Evolutionary conservation across 2,797 vertebrate genomes (phyloP).

Genomic region (Sebastes wilsoni): DNA sequence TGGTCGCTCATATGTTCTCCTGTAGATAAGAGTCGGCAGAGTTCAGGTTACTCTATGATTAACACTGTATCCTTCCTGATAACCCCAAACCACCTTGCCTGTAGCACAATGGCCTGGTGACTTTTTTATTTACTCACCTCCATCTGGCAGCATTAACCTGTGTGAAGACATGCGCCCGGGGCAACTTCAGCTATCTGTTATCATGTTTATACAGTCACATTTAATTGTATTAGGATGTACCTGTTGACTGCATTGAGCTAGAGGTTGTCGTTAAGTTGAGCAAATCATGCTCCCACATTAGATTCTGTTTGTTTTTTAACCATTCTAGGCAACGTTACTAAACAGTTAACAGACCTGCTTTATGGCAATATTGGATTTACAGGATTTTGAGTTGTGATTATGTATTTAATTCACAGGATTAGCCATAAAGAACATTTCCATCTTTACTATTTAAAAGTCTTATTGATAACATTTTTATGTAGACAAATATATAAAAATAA

Average conservation of each 20-base stretch:
- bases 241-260: not conserved
- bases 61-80: constrained; percentile 75
- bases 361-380: not conserved
- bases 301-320: not conserved
- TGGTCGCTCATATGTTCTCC: constrained; percentile 78
- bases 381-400: not conserved
- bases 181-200: not conserved
- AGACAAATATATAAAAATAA: too few relatives aligned
- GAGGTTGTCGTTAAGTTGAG: not conserved
- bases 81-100: constrained; percentile 49
- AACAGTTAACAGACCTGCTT: not conserved
- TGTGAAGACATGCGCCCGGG: constrained; percentile 36
- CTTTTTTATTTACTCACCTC: constrained; percentile 54
- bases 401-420: not conserved
- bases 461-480: too few relatives aligned
- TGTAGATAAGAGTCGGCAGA: constrained; percentile 69
- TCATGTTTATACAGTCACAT: not conserved
- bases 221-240: not conserved
- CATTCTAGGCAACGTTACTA: not conserved
- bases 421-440: not conserved
- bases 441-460: not conserved
- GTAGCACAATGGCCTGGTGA: constrained; percentile 25
- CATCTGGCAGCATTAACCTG: constrained; percentile 39
- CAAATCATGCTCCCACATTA: not conserved
- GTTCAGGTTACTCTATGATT: constrained; percentile 78